Evolutionary conservation across 2,797 vertebrate species (phyloP).

Genomic region (Nyctibius grandis): DNA sequence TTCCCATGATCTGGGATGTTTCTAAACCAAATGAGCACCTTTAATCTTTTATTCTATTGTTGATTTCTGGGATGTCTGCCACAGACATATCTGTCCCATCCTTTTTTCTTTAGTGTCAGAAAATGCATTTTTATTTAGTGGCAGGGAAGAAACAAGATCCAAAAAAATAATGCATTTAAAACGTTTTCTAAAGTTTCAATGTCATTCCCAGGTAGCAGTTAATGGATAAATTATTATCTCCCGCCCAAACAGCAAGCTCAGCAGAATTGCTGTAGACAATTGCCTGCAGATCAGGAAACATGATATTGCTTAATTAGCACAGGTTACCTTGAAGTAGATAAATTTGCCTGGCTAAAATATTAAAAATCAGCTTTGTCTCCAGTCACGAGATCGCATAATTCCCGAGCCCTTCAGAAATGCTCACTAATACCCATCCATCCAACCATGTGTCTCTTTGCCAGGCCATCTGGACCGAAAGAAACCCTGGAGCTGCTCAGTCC

Average conservation of each 20-base stretch:
- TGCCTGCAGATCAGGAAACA: slow-evolving; percentile 56
- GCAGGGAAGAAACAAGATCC: background rate
- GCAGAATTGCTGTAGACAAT: slow-evolving; percentile 30
- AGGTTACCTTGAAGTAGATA: slow-evolving; percentile 47
- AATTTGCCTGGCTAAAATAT: slow-evolving; percentile 25
- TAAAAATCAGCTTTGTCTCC: slow-evolving; percentile 28
- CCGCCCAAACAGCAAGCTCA: slow-evolving; percentile 44
- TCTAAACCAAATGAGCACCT: background rate
- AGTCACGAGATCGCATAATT: background rate
- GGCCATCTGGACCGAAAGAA: background rate
- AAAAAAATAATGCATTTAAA: slow-evolving; percentile 10
- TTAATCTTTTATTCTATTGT: slow-evolving; percentile 21
- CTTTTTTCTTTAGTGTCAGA: slow-evolving; percentile 17
- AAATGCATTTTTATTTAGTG: slow-evolving; percentile 43
- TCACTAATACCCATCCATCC: background rate
- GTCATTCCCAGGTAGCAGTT: slow-evolving; percentile 51
- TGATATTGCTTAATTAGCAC: slow-evolving; percentile 68
- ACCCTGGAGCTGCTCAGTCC: background rate
- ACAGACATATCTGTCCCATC: background rate
- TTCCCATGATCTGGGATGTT: background rate
- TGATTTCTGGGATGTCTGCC: background rate
- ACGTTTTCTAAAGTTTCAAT: slow-evolving; percentile 41
- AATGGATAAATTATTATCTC: slow-evolving; percentile 63
- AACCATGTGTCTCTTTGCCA: background rate
- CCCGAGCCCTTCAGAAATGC: background rate